A percentile compares a stretch with the other conserved stretches of the same genome.
Conservation (phyloP, 2,888 invertebrate genomes). For the Tricholauxania praeusta region DNA sequence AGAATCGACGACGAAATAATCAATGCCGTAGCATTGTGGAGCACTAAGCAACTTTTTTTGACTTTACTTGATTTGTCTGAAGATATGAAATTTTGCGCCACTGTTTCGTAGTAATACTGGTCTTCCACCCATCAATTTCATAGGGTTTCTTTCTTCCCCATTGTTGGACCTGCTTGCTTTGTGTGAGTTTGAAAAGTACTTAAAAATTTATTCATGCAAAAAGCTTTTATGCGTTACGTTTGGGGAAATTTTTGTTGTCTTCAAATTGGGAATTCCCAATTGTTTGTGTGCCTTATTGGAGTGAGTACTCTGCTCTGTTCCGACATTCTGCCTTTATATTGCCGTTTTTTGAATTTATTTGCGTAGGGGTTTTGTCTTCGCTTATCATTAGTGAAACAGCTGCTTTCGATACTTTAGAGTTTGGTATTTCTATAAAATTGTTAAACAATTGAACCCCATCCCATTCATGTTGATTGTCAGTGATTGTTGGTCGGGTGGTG, state of each 20-base stretch:
- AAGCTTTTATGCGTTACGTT: conserved; percentile 39
- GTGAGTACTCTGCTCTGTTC: not conserved
- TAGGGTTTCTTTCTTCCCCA: too few species aligned
- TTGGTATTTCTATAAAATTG: conserved; percentile 21
- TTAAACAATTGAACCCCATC: conserved; percentile 22
- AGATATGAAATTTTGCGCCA: not conserved
- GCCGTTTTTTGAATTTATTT: conserved; percentile 6
- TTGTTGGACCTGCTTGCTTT: not conserved
- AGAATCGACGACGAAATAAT: not conserved
- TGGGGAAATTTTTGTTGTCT: conserved; percentile 9
- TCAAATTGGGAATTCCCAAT: conserved; percentile 26
- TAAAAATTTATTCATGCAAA: conserved; percentile 48
- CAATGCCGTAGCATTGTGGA: not conserved
- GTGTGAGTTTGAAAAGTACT: conserved; percentile 38
- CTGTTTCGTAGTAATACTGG: not conserved
- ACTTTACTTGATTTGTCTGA: too few species aligned
- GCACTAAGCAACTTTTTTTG: not conserved
- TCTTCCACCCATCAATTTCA: not conserved
- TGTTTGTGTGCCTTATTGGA: not conserved
- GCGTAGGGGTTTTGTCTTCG: not conserved
- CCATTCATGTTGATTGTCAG: not conserved
- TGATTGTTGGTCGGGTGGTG: too few species aligned
- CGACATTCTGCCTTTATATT: not conserved
- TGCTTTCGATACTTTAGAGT: conserved; percentile 13
- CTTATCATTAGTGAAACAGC: conserved; percentile 32